Evolutionary conservation across 2,888 invertebrate species (phyloP).

Genomic region (Chesias legatella): DNA sequence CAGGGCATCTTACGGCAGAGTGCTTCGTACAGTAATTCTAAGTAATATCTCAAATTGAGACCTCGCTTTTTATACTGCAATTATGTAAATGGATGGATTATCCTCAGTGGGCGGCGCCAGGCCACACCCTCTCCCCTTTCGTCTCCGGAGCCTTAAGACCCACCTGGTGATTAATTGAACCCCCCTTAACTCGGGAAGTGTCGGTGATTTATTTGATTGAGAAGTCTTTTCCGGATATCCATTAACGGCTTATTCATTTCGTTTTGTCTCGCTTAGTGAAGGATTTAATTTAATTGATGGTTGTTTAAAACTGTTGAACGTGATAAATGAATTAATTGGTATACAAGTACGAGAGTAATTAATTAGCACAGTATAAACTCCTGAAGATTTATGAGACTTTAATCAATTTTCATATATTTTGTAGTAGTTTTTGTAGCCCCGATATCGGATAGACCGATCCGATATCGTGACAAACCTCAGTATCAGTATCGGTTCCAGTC

Average conservation of each 20-base stretch:
- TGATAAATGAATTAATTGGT: conserved; percentile 6
- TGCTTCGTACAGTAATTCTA: conserved; percentile 61
- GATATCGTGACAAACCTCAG: too few relatives aligned
- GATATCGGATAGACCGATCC: too few relatives aligned
- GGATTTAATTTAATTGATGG: conserved; percentile 29
- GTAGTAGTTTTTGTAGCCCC: too few relatives aligned
- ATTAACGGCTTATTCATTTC: conserved; percentile 52
- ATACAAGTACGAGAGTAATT: conserved; percentile 5
- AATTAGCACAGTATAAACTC: not conserved
- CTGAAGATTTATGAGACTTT: not conserved
- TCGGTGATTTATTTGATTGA: conserved; percentile 70
- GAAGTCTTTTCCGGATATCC: conserved; percentile 58
- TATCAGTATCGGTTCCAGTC: too few relatives aligned
- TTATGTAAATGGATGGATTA: conserved; percentile 81
- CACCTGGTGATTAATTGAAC: conserved; percentile 72
- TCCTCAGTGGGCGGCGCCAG: conserved; percentile 70
- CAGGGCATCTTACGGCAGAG: not conserved
- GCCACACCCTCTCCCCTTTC: conserved; percentile 71
- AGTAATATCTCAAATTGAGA: conserved; percentile 81
- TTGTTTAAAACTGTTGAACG: conserved; percentile 22
- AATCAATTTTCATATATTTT: too few relatives aligned
- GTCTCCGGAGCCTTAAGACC: conserved; percentile 64
- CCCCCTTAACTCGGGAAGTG: conserved; percentile 48
- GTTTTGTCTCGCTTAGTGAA: conserved; percentile 38
- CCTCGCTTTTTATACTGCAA: conserved; percentile 79